Percentiles rank a stretch among this genome's conserved stretches.
phyloP scores from a whole-genome alignment of 2,888 invertebrate genomes.

The Clostera curtula region DNA sequence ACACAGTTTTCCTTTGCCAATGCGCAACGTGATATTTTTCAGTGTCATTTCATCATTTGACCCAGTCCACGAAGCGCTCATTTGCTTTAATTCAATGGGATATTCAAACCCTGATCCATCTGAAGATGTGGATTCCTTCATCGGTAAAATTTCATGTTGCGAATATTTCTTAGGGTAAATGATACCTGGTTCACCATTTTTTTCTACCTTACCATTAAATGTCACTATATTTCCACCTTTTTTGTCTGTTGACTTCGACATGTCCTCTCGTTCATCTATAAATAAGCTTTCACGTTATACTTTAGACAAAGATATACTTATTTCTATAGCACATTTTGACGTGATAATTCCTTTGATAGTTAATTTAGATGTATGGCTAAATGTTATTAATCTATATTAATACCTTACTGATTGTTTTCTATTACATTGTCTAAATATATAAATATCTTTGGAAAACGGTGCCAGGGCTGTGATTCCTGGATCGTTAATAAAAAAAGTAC shows the following conservation, averaged over 20 bases:
- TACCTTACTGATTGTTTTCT: no score
- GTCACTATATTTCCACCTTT: slow-evolving; percentile 24
- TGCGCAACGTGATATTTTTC: slow-evolving; percentile 70
- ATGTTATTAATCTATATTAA: no score
- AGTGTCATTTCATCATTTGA: slow-evolving; percentile 60
- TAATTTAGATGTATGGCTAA: no score
- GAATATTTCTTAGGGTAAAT: slow-evolving; percentile 33
- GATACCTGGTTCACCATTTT: slow-evolving; percentile 13
- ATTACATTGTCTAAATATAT: no score
- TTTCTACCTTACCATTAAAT: slow-evolving; percentile 31
- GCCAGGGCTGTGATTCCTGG: no score
- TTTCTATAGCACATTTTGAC: no score
- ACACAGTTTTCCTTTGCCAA: slow-evolving; percentile 78
- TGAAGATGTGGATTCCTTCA: slow-evolving; percentile 6
- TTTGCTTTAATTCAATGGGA: slow-evolving; percentile 40
- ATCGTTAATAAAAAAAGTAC: no score
- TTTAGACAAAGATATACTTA: no score
- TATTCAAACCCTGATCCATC: slow-evolving; percentile 25
- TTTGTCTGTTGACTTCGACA: slow-evolving; percentile 19
- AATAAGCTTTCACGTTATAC: no score
- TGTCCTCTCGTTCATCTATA: slow-evolving; percentile 50
- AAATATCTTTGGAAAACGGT: no score
- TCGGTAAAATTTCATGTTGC: slow-evolving; percentile 15
- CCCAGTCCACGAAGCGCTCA: slow-evolving; percentile 52
- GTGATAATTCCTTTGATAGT: no score